Conservation (phyloP, 2,797 vertebrate species). For the Phoeniculus purpureus region DNA sequence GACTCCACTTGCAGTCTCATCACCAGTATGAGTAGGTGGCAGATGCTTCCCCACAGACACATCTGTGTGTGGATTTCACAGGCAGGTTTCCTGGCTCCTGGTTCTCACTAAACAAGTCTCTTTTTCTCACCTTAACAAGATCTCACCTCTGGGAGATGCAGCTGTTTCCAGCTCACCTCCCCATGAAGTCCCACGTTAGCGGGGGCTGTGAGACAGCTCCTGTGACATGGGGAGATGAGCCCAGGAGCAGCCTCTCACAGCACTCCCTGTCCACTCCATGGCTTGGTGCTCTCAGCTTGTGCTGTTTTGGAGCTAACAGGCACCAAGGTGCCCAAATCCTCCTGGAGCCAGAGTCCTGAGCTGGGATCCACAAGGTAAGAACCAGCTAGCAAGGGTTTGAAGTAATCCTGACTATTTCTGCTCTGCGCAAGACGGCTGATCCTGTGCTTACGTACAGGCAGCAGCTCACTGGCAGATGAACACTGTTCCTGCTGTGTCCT, state of each 20-base stretch:
- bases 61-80: neutral
- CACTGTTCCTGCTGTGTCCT: conserved; percentile 21
- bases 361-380: too few species aligned
- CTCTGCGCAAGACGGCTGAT: neutral
- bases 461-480: neutral
- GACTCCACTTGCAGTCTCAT: neutral
- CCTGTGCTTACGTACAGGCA: neutral
- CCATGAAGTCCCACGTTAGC: neutral
- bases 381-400: too few species aligned
- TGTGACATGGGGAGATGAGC: neutral
- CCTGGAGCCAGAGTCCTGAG: too few species aligned
- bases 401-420: neutral
- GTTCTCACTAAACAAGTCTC: neutral
- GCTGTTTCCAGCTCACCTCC: neutral
- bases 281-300: neutral
- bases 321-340: too few species aligned
- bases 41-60: neutral
- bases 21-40: neutral
- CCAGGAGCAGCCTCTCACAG: neutral
- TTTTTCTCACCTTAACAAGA: neutral
- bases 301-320: too few species aligned
- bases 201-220: neutral
- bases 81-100: neutral
- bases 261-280: rapidly evolving
- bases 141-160: neutral